phyloP scores from a whole-genome alignment of 1,140 invertebrate species.

The Monomorium pharaonis region DNA sequence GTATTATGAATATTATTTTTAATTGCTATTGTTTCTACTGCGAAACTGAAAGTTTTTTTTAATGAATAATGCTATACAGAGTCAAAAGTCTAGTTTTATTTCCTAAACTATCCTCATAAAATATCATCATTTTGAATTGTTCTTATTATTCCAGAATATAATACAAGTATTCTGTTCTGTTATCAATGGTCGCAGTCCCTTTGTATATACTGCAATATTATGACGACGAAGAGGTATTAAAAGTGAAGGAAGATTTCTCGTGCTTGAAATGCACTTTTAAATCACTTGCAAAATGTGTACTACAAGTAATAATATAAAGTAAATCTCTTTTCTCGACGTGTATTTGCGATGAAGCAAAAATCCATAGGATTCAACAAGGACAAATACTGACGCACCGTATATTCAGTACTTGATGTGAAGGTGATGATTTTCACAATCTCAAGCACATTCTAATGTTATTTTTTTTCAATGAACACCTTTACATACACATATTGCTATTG shows the following conservation, averaged over 20 bases:
- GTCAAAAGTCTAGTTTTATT: slow-evolving; percentile 41
- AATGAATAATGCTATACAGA: slow-evolving; percentile 43
- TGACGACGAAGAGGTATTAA: slow-evolving; percentile 29
- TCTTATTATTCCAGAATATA: neutral
- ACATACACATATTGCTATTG: slow-evolving; percentile 69
- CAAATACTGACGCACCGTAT: slow-evolving; percentile 37
- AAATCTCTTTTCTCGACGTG: slow-evolving; percentile 35
- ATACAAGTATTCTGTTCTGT: neutral
- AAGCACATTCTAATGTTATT: slow-evolving; percentile 40
- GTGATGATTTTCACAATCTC: slow-evolving; percentile 25
- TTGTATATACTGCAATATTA: slow-evolving; percentile 26
- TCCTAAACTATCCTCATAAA: slow-evolving; percentile 7
- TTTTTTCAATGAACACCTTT: slow-evolving; percentile 56
- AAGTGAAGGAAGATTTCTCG: slow-evolving; percentile 8
- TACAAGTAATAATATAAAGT: slow-evolving; percentile 44
- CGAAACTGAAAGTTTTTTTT: slow-evolving; percentile 40
- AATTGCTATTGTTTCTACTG: slow-evolving; percentile 62
- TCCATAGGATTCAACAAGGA: slow-evolving; percentile 66
- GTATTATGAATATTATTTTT: slow-evolving; percentile 43
- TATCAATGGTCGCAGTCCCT: neutral
- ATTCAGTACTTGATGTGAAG: slow-evolving; percentile 47
- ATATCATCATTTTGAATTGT: slow-evolving; percentile 12
- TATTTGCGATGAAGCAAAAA: slow-evolving; percentile 62
- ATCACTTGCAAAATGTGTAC: slow-evolving; percentile 33
- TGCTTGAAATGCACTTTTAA: slow-evolving; percentile 42